phyloP scores from a whole-genome alignment of 2,888 invertebrate species.

The Philereme transversata region DNA sequence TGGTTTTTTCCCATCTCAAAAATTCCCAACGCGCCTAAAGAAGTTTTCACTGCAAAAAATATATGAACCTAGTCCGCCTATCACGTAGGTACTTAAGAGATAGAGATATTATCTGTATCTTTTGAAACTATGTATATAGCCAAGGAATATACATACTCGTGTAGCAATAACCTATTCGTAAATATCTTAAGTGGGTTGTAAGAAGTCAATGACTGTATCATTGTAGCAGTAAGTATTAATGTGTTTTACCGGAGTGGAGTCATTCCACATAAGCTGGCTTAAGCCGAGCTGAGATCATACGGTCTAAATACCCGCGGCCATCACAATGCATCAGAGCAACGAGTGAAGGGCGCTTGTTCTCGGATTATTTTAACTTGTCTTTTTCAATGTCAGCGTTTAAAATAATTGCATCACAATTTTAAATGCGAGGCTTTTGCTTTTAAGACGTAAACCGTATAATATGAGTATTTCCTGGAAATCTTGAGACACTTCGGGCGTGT shows the following conservation, averaged over 20 bases:
- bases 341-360: conserved; percentile 81
- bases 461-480: conserved; percentile 80
- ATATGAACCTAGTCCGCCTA: no score
- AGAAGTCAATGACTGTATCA: conserved; percentile 14
- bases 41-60: no score
- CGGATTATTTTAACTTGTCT: conserved; percentile 83
- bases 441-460: conserved; percentile 76
- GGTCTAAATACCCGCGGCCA: conserved; percentile 75
- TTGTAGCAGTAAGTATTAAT: conserved; percentile 13
- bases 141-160: not conserved
- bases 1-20: no score
- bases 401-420: conserved; percentile 84
- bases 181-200: conserved; percentile 8
- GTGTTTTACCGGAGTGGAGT: conserved; percentile 29
- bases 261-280: conserved; percentile 56
- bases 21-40: no score
- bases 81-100: no score
- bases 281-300: conserved; percentile 64
- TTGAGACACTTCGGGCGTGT: conserved; percentile 56
- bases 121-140: no score
- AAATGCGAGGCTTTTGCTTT: conserved; percentile 77
- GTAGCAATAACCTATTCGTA: not conserved
- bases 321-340: conserved; percentile 79
- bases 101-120: no score
- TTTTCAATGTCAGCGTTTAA: conserved; percentile 84